Base-by-base conservation (phyloP, 2,113 vertebrate species). In the Pteropus alecto region DNA sequence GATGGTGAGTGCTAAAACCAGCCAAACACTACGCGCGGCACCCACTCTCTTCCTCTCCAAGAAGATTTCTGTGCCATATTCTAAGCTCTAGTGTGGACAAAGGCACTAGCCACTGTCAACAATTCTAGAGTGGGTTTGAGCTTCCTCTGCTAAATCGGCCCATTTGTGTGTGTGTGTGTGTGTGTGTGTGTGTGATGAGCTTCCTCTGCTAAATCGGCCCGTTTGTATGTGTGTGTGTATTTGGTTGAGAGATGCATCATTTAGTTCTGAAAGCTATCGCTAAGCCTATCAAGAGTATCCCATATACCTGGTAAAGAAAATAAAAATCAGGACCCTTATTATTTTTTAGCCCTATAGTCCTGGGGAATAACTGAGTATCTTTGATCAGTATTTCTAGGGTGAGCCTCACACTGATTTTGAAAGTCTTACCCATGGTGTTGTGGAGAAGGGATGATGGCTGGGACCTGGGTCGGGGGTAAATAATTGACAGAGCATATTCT, bases 11-110 rank as follows among this genome's bases (percentile, higher is more conserved):
- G 22, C 74, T 46, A 21, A 21, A 35, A 5, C 28, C 48, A 73
- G 22, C 8, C 26, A 54, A 14, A 11, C 5, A 1, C 24, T 1
- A 7, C 33, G 41, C 18, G 35, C 11, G 21, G 3, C 15, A 15
- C 41, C 43, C 48, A 9, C 33, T 7, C 5, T 4, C 12, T 16
- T 0, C 19, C 60, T 79, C 41, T 54, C 30, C 30, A 56, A 12
- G 60, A 16, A 61, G 54, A 54, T 48, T 18, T 43, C 65, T 71
- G 15, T 61, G 30, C 30, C 18, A 1, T n/a, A 22, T 10, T 76
- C 38, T 58, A 21, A 43, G 46, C 5, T 67, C 51, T 3, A 15
- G 14, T 21, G 24, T 67, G 21, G 51, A 35, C 33, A 43, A 35
- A 54, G 35, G 28, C 12, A 21, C 46, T 67, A 73, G 60, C 3